Conservation (phyloP, 2,797 vertebrate species). For the Acanthis flammea region DNA sequence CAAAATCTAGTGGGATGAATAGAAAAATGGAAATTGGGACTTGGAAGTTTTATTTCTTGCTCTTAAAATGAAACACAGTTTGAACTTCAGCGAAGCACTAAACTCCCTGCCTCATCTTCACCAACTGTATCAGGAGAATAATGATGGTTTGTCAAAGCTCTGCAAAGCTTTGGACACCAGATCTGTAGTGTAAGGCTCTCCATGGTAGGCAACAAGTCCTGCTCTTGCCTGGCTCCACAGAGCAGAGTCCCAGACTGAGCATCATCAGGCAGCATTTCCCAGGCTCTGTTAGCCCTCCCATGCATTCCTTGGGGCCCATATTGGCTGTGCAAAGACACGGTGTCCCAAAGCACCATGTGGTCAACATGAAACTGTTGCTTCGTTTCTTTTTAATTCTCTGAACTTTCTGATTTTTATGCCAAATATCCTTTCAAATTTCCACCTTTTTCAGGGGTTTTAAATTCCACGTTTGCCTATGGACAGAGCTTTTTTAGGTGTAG, state of each 20-base stretch:
- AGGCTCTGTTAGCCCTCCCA: not conserved
- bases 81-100: not conserved
- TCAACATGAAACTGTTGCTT: not conserved
- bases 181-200: not conserved
- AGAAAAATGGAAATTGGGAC: not conserved
- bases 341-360: not conserved
- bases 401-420: not conserved
- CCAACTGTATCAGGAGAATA: accelerated
- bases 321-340: not conserved
- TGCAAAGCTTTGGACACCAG: not conserved
- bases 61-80: not conserved
- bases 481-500: not conserved
- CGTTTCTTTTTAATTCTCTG: not conserved
- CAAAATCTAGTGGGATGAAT: not conserved
- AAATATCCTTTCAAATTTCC: not conserved
- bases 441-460: not conserved
- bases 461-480: not conserved
- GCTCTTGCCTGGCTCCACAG: not conserved
- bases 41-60: not conserved
- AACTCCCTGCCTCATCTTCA: not conserved
- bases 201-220: not conserved
- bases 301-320: not conserved
- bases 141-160: not conserved
- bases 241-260: not conserved
- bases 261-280: not conserved